Evolutionary conservation across 2,888 invertebrate genomes (phyloP), one percentile per base, ranked within the genome.

Genomic region (Perdita meconis): DNA sequence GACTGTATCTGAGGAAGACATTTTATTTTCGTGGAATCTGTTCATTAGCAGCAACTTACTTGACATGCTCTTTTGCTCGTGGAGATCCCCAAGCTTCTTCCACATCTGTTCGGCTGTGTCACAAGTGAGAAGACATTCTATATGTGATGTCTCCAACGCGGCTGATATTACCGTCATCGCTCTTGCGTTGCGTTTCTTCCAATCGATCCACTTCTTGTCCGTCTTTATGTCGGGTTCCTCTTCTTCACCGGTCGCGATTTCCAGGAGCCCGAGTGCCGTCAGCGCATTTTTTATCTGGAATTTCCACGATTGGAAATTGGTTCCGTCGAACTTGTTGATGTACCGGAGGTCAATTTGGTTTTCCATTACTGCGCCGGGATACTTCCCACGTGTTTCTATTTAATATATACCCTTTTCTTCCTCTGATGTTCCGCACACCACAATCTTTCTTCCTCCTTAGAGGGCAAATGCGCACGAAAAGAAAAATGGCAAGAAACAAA

Each of bases 301-400:
- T 40, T n/a, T 40, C n/a, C n/a, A 40, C 3, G 40, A 13, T 40
- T 40, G 40, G 40, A 40, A 40, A 40, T 40, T 40, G 13, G 40
- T 40, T 40, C 40, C 40, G 40, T 40, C n/a, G 40, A n/a, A 40
- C n/a, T 40, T 40, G n/a, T 40, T 40, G 13, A 40, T 40, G 40
- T 5, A n/a, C 1, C 40, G 40, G 0, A 40, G 40, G 3, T 40
- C 40, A 12, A 40, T 40, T 13, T 40, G 40, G n/a, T 40, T 40
- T 13, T 40, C 40, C 40, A 40, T 40, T 8, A 5, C n/a, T 40
- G 40, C 40, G 40, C n/a, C n/a, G 40, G 40, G 5, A 40, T 40
- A 12, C n/a, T n/a, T 5, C 13, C 40, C 40, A 40, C n/a, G 40
- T 40, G 40, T 40, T 13, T 1, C 40, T n/a, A 5, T 40, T 1